Evolutionary conservation across 2,888 invertebrate species (phyloP).

Genomic region (Drosophila koepferae): DNA sequence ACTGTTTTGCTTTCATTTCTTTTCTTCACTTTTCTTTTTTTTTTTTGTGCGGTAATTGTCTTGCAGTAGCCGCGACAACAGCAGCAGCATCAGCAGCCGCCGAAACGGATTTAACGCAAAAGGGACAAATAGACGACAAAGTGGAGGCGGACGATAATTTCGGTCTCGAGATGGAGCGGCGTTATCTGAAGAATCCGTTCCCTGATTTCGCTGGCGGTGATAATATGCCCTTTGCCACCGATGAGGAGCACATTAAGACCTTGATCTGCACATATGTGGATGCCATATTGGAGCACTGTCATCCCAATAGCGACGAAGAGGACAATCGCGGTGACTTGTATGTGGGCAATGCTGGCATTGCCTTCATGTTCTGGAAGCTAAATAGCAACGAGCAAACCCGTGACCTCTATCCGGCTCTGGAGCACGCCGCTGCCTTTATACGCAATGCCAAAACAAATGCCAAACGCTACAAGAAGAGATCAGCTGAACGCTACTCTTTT

Average conservation of each 20-base stretch:
- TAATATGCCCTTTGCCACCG: slow-evolving; percentile 71
- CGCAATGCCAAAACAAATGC: slow-evolving; percentile 87
- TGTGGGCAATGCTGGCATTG: slow-evolving; percentile 87
- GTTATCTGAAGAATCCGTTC: slow-evolving; percentile 84
- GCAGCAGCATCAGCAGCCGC: slow-evolving; percentile 10
- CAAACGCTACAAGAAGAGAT: slow-evolving; percentile 85
- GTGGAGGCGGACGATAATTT: slow-evolving; percentile 9
- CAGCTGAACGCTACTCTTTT: slow-evolving; percentile 89
- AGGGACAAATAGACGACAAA: slow-evolving; percentile 22
- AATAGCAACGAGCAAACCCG: slow-evolving; percentile 86
- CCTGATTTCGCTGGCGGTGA: slow-evolving; percentile 77
- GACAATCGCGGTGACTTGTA: slow-evolving; percentile 84
- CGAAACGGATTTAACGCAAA: slow-evolving; percentile 6
- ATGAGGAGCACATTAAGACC: slow-evolving; percentile 82
- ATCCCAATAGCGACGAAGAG: slow-evolving; percentile 78
- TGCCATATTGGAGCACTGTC: slow-evolving; percentile 83
- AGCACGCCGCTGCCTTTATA: slow-evolving; percentile 88
- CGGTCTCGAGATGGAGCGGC: slow-evolving; percentile 77
- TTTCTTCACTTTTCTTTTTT: neutral
- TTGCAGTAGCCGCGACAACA: slow-evolving; percentile 3
- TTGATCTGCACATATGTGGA: slow-evolving; percentile 84
- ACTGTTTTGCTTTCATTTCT: neutral
- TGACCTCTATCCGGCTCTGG: slow-evolving; percentile 86
- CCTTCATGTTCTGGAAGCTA: slow-evolving; percentile 91
- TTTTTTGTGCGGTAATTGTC: slow-evolving; percentile 27